A percentile compares a stretch with the other conserved stretches of the same genome.
phyloP scores from a whole-genome alignment of 2,113 vertebrate species.

The Pluvialis apricaria region DNA sequence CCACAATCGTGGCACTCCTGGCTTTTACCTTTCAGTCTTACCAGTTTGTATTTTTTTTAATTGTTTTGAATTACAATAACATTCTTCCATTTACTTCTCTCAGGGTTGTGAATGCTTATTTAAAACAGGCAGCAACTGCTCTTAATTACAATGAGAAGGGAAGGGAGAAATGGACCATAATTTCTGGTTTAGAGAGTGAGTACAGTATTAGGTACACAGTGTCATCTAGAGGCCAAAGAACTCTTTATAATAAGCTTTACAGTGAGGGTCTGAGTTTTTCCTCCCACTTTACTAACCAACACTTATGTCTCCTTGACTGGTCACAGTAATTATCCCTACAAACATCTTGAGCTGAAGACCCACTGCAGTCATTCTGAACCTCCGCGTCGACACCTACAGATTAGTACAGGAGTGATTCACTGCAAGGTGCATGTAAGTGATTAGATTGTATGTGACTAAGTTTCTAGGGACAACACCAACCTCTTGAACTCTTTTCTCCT shows the following conservation, averaged over 20 bases:
- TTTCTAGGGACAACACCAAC: not conserved
- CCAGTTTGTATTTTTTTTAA: not conserved
- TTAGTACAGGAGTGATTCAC: not conserved
- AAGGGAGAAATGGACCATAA: not conserved
- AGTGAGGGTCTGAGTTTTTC: not conserved
- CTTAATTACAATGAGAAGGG: not conserved
- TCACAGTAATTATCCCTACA: not conserved
- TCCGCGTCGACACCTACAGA: not conserved
- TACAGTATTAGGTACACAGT: not conserved
- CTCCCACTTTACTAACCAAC: not conserved
- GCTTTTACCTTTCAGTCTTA: not conserved
- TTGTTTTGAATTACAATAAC: not conserved
- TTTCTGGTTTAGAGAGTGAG: not conserved
- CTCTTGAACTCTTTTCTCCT: not conserved
- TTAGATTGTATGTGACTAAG: not conserved
- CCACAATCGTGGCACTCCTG: not conserved
- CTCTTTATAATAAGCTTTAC: not conserved
- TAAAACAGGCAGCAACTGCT: not conserved
- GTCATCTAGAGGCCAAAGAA: slow-evolving; percentile 45
- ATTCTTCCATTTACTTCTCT: not conserved
- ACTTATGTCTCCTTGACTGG: not conserved
- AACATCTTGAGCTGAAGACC: not conserved
- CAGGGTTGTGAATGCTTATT: not conserved
- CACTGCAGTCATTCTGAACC: not conserved
- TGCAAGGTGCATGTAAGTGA: not conserved